Evolutionary conservation across 1,140 invertebrate species (phyloP), one percentile per base, ranked within the genome.

Genomic region (Leptestheria dahalacensis): DNA sequence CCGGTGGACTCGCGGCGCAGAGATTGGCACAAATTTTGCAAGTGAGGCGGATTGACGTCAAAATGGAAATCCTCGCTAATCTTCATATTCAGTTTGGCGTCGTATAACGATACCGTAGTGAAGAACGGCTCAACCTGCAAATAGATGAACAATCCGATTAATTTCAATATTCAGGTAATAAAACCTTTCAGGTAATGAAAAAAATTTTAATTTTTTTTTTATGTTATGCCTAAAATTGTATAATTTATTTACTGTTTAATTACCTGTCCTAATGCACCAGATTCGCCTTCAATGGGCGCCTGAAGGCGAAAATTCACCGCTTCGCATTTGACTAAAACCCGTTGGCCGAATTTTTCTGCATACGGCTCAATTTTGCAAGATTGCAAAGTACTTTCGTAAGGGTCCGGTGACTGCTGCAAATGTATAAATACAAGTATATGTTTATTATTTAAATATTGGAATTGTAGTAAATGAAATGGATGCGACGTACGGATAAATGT

Each of bases 41-140:
- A 85, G 74, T 54, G 73, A 2, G 77, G 71, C 62, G 86, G 79
- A 73, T 94, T 94, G 1, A 93, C 74, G 71, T 94, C 87, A 69
- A 93, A 90, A 70, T 91, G 83, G 73, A 95, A 96, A 71, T 92
- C 91, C 72, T 96, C 92, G 1, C 88, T 88, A 21, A 96, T 75
- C 74, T 95, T 95, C 66, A 81, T 80, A 12, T 85, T 86, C 62
- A 82, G 80, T 67, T 83, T 82, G 1, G 84, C 83, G 77, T 96
- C 91, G 71, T 87, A 96, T 3, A 97, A 70, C 51, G 87, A 82
- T 49, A 96, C 74, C 10, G 83, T 82, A 3, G 91, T 85, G 66
- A 89, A 86, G 71, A 96, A 96, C 1, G 92, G 92, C 68, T 96
- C 92, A 28, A 95, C 74, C 76, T 81, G 69, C n/a, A n/a, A n/a